A percentile compares a stretch with the other conserved stretches of the same genome.
Conservation (phyloP, 2,888 invertebrate genomes). For the Odontocerum albicorne region DNA sequence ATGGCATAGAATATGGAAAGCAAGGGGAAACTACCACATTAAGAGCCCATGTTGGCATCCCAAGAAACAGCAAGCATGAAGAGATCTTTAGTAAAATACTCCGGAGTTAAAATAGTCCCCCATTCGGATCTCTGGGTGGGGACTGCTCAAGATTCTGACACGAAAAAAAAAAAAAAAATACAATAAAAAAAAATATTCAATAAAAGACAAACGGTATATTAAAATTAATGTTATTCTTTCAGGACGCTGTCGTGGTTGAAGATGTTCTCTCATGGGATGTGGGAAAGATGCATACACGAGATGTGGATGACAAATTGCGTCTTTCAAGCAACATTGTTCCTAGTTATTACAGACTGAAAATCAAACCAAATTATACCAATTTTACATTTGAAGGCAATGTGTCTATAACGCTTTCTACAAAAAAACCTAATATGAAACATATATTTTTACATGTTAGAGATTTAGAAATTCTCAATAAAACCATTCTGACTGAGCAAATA, state of each 20-base stretch:
- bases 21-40: too few relatives aligned
- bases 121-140: too few relatives aligned
- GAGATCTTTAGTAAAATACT: too few relatives aligned
- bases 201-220: too few relatives aligned
- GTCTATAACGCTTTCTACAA: slow-evolving; percentile 53
- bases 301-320: slow-evolving; percentile 35
- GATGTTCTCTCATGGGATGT: slow-evolving; percentile 33
- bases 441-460: slow-evolving; percentile 59
- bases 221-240: slow-evolving; percentile 5
- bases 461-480: slow-evolving; percentile 46
- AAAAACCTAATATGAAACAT: slow-evolving; percentile 43
- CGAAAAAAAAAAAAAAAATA: not conserved
- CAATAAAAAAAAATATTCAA: too few relatives aligned
- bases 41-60: too few relatives aligned
- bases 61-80: too few relatives aligned
- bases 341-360: slow-evolving; percentile 57
- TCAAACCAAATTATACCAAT: slow-evolving; percentile 56
- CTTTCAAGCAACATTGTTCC: slow-evolving; percentile 57
- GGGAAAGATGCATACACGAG: slow-evolving; percentile 23
- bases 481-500: slow-evolving; percentile 50
- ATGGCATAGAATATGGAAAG: too few relatives aligned
- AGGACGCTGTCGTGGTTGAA: slow-evolving; percentile 25
- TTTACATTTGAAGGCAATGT: slow-evolving; percentile 51
- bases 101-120: too few relatives aligned
- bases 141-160: not conserved